Evolutionary conservation across 2,888 invertebrate species (phyloP), one percentile per base, ranked within the genome.

Genomic region (Gymnosoma rotundatum): DNA sequence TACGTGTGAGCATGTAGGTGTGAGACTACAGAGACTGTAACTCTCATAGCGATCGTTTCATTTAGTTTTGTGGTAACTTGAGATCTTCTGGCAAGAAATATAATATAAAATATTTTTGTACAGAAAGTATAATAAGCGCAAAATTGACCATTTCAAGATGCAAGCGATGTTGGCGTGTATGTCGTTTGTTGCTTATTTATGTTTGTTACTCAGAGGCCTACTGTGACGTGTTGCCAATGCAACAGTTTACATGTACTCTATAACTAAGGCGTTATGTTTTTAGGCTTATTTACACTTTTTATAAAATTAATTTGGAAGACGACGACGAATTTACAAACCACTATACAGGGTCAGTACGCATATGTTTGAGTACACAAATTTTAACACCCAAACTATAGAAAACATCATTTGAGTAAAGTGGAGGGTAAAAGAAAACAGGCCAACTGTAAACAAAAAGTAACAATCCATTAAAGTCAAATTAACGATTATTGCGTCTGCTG

Each of bases 151-250:
- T 73, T 76, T 74, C 42, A 36, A 64, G 58, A 70, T 70, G 74
- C 21, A 38, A 76, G 74, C 21, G 48, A 76, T 67, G 73, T 52
- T 80, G 78, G 83, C 83, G 82, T 83, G 78, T 78, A 54, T 54
- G 52, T 78, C 48, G 58, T n/a, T 54, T 75, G 45, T 69, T n/a
- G 7, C 14, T 78, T 64, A 48, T 72, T 61, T 72, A 66, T 70
- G 16, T 50, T 73, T 69, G 64, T 66, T 52, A 64, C 36, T 52
- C 58, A 67, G 74, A 56, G 87, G 90, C 90, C 89, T 89, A 90
- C 90, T 90, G 91, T 88, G 90, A 89, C 87, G 89, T 87, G 87
- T 76, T 67, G 64, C 64, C 48, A 32, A 48, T 70, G 32, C 21
- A 48, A 6, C 67, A 54, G 61, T 54, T 69, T 50, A 60, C 76